Evolutionary conservation across 2,113 vertebrate species (phyloP).

Genomic region (Brachyistius frenatus): DNA sequence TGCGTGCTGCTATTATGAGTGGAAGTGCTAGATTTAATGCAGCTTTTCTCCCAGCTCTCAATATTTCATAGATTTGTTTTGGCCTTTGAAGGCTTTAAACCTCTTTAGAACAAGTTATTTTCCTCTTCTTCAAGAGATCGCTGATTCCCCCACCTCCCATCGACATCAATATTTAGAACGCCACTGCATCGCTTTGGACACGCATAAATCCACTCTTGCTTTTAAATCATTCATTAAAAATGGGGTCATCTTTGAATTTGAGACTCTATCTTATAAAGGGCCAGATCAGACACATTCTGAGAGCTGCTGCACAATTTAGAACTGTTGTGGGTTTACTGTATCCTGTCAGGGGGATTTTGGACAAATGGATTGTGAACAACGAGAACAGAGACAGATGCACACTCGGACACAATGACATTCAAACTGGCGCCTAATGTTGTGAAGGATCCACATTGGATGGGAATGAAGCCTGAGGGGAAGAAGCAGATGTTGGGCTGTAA

Average conservation of each 20-base stretch:
- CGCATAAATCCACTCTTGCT: slow-evolving; percentile 66
- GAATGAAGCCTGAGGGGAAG: slow-evolving; percentile 29
- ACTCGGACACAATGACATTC: slow-evolving; percentile 32
- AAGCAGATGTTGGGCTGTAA: slow-evolving; percentile 63
- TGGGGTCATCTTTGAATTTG: slow-evolving; percentile 57
- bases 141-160: slow-evolving; percentile 25
- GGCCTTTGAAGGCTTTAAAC: slow-evolving; percentile 67
- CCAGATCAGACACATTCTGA: slow-evolving; percentile 46
- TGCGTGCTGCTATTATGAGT: slow-evolving; percentile 13
- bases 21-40: slow-evolving; percentile 44
- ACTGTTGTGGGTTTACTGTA: slow-evolving; percentile 41
- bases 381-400: slow-evolving; percentile 26
- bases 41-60: slow-evolving; percentile 42
- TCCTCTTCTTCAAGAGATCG: slow-evolving; percentile 46
- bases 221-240: slow-evolving; percentile 75
- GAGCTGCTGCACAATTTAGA: slow-evolving; percentile 68
- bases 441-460: slow-evolving; percentile 18
- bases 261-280: slow-evolving; percentile 48
- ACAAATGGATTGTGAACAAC: slow-evolving; percentile 36
- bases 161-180: slow-evolving; percentile 77
- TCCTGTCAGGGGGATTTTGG: slow-evolving; percentile 30
- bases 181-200: slow-evolving; percentile 68
- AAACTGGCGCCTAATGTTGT: slow-evolving; percentile 8
- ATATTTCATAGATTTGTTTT: slow-evolving; percentile 74
- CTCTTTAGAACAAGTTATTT: slow-evolving; percentile 58